Percentiles rank a stretch among this genome's conserved stretches.
phyloP scores from a whole-genome alignment of 2,888 invertebrate genomes.

The Mesodorylaimus sp. region DNA sequence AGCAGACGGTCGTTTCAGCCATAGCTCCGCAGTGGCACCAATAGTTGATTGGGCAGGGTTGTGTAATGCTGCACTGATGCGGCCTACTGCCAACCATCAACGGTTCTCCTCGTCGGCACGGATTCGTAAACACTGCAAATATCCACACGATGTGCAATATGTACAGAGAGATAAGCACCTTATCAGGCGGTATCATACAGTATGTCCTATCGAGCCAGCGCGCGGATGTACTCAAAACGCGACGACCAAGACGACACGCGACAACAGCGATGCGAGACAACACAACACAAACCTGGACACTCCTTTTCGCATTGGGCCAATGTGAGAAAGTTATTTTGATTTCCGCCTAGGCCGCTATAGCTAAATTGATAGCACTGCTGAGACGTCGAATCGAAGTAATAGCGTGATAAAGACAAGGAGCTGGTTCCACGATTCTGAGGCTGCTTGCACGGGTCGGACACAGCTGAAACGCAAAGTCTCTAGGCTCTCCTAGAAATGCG shows the following conservation, averaged over 20 bases:
- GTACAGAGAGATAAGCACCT: too few relatives aligned
- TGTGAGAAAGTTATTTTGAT: conserved; percentile 26
- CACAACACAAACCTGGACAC: conserved; percentile 7
- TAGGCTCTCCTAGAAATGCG: background rate
- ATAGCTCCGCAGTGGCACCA: conserved; percentile 13
- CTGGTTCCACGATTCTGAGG: conserved; percentile 4
- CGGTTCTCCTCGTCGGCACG: conserved; percentile 1
- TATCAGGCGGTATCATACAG: too few relatives aligned
- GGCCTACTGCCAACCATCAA: background rate
- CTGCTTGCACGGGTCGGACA: background rate
- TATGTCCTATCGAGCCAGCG: too few relatives aligned
- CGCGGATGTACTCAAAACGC: background rate
- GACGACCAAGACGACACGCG: background rate
- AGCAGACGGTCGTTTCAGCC: conserved; percentile 12
- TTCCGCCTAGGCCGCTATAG: conserved; percentile 21
- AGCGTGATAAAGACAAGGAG: conserved; percentile 11
- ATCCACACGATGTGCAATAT: too few relatives aligned
- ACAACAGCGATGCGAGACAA: background rate
- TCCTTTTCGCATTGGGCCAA: conserved; percentile 20
- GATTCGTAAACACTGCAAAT: conserved; percentile 3
- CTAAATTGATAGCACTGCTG: conserved; percentile 22
- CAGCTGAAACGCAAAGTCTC: background rate
- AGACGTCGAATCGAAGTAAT: conserved; percentile 19
- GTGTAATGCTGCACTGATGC: background rate
- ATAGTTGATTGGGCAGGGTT: conserved; percentile 9